Conservation (phyloP, 2,888 invertebrate species). For the Dichetophora obliterata region DNA sequence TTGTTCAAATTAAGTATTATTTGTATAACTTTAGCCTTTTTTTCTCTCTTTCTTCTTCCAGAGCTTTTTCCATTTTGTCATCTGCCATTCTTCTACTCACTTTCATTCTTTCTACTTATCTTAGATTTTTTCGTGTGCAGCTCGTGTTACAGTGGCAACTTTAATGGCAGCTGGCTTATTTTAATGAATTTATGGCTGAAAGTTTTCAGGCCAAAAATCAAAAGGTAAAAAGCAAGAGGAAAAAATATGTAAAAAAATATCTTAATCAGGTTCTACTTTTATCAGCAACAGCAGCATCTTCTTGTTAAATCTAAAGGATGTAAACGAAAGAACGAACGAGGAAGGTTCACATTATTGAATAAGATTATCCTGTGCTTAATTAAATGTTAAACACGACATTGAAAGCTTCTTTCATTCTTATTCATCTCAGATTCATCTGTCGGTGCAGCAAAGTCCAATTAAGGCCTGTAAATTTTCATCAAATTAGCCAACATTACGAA, state of each 20-base stretch:
- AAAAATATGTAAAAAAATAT: not conserved
- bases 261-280: not conserved
- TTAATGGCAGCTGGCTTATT: slow-evolving; percentile 33
- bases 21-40: slow-evolving; percentile 24
- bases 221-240: not conserved
- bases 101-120: slow-evolving; percentile 19
- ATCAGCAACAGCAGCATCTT: not conserved
- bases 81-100: not conserved
- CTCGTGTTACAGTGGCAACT: not conserved
- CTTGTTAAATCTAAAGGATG: not conserved
- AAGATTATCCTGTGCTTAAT: slow-evolving; percentile 34
- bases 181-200: slow-evolving; percentile 30
- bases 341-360: slow-evolving; percentile 32
- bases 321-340: not conserved
- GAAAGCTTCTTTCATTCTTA: not conserved
- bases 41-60: not conserved
- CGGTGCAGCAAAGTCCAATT: not conserved
- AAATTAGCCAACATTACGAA: too few species aligned
- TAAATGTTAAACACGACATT: slow-evolving; percentile 12
- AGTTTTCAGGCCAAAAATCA: slow-evolving; percentile 22
- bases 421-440: not conserved
- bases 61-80: not conserved
- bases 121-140: not conserved
- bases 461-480: not conserved
- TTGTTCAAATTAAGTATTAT: slow-evolving; percentile 21